phyloP scores from a whole-genome alignment of 2,888 invertebrate genomes.

The Aleiodes alternator region DNA sequence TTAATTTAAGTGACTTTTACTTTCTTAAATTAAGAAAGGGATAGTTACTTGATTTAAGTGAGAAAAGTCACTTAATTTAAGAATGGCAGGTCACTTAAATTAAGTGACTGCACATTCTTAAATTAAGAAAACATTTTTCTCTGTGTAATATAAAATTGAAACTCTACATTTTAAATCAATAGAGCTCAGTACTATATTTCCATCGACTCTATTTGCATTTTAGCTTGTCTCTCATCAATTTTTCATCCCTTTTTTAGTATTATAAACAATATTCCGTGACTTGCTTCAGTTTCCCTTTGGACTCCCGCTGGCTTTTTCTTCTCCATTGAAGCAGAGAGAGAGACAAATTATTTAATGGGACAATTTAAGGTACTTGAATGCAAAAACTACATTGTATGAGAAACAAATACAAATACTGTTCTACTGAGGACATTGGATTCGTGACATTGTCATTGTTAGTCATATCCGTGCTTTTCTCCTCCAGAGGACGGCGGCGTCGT shows the following conservation, averaged over 20 bases:
- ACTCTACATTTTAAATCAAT: not conserved
- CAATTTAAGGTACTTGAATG: not conserved
- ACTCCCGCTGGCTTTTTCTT: too few species aligned
- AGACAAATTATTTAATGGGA: not conserved
- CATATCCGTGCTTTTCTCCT: too few species aligned
- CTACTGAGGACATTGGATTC: slow-evolving; percentile 7
- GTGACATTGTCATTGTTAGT: slow-evolving; percentile 23
- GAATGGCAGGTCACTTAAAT: too few species aligned
- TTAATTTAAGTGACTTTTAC: too few species aligned
- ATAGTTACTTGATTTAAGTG: too few species aligned
- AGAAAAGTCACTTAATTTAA: too few species aligned
- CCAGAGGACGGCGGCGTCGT: not conserved
- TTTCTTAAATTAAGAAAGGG: too few species aligned
- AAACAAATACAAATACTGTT: not conserved
- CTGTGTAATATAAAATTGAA: too few species aligned
- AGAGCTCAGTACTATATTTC: too few species aligned
- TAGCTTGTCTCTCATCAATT: slow-evolving; percentile 5
- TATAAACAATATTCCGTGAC: not conserved
- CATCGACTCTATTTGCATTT: not conserved
- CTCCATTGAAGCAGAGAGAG: not conserved
- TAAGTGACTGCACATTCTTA: too few species aligned
- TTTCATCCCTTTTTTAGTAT: slow-evolving; percentile 5
- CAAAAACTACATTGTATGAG: not conserved
- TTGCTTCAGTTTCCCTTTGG: not conserved
- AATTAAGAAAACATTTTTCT: too few species aligned